phyloP scores from a whole-genome alignment of 1,140 invertebrate genomes.

The Leucophenga varia region DNA sequence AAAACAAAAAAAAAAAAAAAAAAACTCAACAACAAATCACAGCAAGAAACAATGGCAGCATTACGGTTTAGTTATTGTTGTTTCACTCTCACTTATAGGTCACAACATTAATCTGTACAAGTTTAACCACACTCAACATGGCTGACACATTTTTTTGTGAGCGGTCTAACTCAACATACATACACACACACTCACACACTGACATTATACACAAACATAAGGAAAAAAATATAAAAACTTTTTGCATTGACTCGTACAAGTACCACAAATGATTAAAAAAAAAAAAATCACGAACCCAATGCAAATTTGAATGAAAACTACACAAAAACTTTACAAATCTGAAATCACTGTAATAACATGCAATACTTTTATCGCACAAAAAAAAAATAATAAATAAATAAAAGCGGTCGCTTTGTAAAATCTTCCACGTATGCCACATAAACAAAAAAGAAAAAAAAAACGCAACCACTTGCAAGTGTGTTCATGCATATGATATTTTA shows the following conservation, averaged over 20 bases:
- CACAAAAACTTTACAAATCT: not conserved
- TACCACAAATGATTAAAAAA: not conserved
- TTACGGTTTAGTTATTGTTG: not conserved
- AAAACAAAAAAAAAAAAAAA: too few relatives aligned
- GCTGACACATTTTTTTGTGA: not conserved
- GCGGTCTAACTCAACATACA: too few relatives aligned
- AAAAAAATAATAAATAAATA: not conserved
- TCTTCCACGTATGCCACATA: constrained; percentile 12
- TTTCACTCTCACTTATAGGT: not conserved
- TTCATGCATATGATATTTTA: too few relatives aligned
- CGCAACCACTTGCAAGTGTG: too few relatives aligned
- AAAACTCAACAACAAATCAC: too few relatives aligned
- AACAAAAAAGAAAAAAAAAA: constrained; percentile 4
- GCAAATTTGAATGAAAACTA: not conserved
- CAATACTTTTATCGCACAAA: not conserved
- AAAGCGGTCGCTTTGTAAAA: not conserved
- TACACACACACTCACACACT: not conserved
- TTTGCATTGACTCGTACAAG: not conserved
- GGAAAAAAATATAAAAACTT: constrained; percentile 3
- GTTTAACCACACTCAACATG: not conserved
- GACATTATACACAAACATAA: not conserved
- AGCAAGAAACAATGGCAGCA: too few relatives aligned
- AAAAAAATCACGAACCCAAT: constrained; percentile 1
- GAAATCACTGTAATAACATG: constrained; percentile 1
- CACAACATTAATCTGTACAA: not conserved